phyloP scores from a whole-genome alignment of 2,113 vertebrate species.

The Maccullochella peelii region DNA sequence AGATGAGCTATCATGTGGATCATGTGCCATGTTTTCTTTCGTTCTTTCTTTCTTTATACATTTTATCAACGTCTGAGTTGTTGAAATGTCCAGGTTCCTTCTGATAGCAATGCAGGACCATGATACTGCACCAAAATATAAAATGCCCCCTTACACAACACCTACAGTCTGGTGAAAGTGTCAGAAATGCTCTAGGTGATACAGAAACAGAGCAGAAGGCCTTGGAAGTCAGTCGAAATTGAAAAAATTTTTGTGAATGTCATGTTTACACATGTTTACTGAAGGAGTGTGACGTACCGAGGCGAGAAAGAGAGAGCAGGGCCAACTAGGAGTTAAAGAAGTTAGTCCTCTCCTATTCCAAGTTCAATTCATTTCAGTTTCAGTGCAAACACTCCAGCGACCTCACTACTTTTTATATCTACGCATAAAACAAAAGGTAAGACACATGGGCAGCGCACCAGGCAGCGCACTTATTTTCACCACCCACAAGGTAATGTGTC shows the following conservation, averaged over 20 bases:
- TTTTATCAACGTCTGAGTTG: too few relatives aligned
- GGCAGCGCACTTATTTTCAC: conserved; percentile 37
- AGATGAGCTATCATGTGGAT: too few relatives aligned
- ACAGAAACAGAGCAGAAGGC: background rate
- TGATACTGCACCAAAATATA: background rate
- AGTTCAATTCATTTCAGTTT: background rate
- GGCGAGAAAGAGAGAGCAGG: too few relatives aligned
- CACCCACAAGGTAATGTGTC: conserved; percentile 48
- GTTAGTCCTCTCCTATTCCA: background rate
- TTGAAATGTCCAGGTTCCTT: background rate
- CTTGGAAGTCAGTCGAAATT: background rate
- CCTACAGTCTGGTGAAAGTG: background rate
- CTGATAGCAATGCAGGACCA: background rate
- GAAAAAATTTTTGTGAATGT: too few relatives aligned
- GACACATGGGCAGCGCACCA: conserved; percentile 15
- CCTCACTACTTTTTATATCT: background rate
- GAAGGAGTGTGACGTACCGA: too few relatives aligned
- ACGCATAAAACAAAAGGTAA: conserved; percentile 24
- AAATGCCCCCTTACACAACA: background rate
- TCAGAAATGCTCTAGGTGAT: background rate
- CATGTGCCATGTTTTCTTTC: too few relatives aligned
- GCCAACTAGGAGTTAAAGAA: too few relatives aligned
- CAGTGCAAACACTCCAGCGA: background rate
- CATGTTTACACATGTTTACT: too few relatives aligned
- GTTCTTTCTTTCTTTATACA: too few relatives aligned